Base-by-base conservation (phyloP, 2,113 vertebrate species). In the Arvicanthis niloticus region DNA sequence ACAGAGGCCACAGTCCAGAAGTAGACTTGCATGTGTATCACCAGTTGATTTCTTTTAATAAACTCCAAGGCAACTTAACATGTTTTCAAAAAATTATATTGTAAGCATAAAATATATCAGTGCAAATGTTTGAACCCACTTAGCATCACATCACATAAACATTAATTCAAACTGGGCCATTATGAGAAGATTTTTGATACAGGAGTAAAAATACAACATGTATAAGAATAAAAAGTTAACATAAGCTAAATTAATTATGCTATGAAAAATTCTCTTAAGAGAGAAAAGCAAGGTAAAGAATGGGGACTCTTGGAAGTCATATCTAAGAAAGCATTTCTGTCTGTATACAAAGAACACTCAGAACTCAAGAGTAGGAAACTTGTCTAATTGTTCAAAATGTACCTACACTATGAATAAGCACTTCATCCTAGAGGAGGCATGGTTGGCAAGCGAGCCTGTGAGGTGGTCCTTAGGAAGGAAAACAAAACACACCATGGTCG, bases 191-290 rank as follows among this genome's bases (percentile, higher is more conserved):
- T 51, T 68, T 93, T 92, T 95, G 68, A 29, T 62, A 53, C 24
- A 12, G 91, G 3, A 91, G 51, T 93, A 80, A 88, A 72, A 91
- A 37, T 37, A 87, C 24, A 82, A 31, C 53, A 7, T 0, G 19
- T 48, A 82, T 88, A 87, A 93, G 37, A 90, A 87, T 87, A 58
- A 91, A 91, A 45, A 68, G 42, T 81, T 84, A 7, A 94, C 76
- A 56, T 73, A 92, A 91, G 68, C 88, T 58, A 72, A 88, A 94
- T 91, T 84, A 58, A 62, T 68, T 53, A 80, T 31, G 91, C 24
- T 53, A 16, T 65, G 17, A 96, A 94, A 80, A 22, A 65, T 76
- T 70, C 7, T 75, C 68, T 26, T 60, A 89, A 81, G 19, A 82
- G 13, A 29, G 26, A 87, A 92, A 75, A 9, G 75, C 51, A 93